Base-by-base conservation (phyloP, 2,888 invertebrate species). In the Meteorus cinctellus region DNA sequence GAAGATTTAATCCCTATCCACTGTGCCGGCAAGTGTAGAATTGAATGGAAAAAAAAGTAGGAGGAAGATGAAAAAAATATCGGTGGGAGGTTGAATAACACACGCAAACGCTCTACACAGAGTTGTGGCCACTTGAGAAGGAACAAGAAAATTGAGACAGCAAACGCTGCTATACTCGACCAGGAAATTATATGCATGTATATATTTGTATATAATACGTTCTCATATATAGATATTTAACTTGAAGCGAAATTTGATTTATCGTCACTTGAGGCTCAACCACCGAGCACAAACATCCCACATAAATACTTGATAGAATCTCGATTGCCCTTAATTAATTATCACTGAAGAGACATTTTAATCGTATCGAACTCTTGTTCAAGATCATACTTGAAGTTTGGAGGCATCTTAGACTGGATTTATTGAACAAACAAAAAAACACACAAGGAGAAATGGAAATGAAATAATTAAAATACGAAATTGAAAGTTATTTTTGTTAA, bases 231-330 rank as follows among this genome's bases (percentile, higher is more conserved):
- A 76, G 70, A 76, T 76, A 76, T 76, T 78, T 73, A 70, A 69
- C 76, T 74, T 66, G 72, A 72, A 75, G 55, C 65, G 67, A 73
- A 79, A 79, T 76, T 72, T 79, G 79, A 79, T 79, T 79, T 79
- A 79, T 79, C 72, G 72, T 72, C 72, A 76, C 69, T 76, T 31
- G 72, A 72, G 59, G 72, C 19, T 59, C 72, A 76, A 67, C 67
- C 72, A 66, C 55, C 29, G 62, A 29, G 67, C 55, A 19, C n/a
- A 16, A 29, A 31, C 62, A 31, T 73, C 55, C 55, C 51, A 69
- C 76, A 76, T 55, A 19, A 55, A 55, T 55, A 55, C 72, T 76
- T 59, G 72, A 76, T 51, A 72, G 63, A 48, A 63, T 72, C 63
- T 76, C 69, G 36, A 71, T 75, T 36, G 36, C 27, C 12, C n/a